Evolutionary conservation across 2,888 invertebrate genomes (phyloP).

Genomic region (Polydrusus pterygomalis): DNA sequence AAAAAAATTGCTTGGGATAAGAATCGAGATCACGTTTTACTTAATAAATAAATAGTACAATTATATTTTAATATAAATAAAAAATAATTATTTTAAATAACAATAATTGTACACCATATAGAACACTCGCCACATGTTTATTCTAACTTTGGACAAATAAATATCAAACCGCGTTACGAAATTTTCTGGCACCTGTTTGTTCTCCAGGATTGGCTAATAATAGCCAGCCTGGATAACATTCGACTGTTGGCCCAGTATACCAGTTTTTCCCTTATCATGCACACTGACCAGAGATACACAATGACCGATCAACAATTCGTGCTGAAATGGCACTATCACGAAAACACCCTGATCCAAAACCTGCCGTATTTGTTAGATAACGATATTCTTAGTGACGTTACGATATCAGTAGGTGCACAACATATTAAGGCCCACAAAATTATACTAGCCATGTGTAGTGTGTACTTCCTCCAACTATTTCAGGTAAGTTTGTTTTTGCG

Average conservation of each 20-base stretch:
- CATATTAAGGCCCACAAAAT: conserved; percentile 90
- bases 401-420: conserved; percentile 88
- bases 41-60: no score
- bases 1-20: no score
- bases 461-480: conserved; percentile 92
- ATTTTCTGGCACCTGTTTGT: conserved; percentile 70
- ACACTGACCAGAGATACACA: conserved; percentile 57
- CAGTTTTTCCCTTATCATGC: conserved; percentile 64
- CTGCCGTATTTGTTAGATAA: conserved; percentile 85
- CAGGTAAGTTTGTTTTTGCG: conserved; percentile 75
- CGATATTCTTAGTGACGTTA: conserved; percentile 90
- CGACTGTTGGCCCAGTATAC: conserved; percentile 65
- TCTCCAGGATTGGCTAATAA: conserved; percentile 70
- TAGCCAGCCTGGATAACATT: conserved; percentile 70
- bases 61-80: no score
- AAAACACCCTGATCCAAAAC: conserved; percentile 79
- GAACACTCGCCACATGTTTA: neutral
- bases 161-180: conserved; percentile 52
- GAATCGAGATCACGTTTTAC: no score
- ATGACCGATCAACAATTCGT: conserved; percentile 67
- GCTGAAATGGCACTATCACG: conserved; percentile 70
- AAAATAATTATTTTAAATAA: no score
- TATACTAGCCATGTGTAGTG: conserved; percentile 91
- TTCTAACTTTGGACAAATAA: conserved; percentile 51
- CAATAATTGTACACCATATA: neutral